Conservation (phyloP, 2,888 invertebrate genomes). For the Lapara coniferarum region DNA sequence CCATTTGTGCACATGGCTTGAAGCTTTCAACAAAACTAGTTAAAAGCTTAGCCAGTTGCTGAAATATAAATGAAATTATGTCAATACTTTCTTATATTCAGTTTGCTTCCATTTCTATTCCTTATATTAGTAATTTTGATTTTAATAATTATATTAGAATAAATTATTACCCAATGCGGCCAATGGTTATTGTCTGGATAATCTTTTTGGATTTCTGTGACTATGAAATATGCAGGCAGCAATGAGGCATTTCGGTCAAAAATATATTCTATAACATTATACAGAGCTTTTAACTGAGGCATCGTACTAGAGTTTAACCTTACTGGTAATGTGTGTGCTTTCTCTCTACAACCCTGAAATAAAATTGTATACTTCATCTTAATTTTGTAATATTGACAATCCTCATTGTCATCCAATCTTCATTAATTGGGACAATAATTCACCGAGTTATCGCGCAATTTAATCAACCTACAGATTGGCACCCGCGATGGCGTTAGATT, state of each 20-base stretch:
- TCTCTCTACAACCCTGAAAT: constrained; percentile 91
- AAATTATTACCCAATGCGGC: constrained; percentile 93
- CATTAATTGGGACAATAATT: no score
- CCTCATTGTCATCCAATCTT: no score
- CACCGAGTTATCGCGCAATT: no score
- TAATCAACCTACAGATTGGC: no score
- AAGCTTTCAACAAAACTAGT: constrained; percentile 97
- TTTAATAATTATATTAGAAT: neutral
- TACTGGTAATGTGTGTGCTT: constrained; percentile 91
- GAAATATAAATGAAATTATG: constrained; percentile 37
- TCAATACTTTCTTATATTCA: no score
- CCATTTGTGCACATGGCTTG: constrained; percentile 97
- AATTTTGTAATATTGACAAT: no score
- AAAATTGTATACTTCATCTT: neutral
- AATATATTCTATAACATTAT: constrained; percentile 93
- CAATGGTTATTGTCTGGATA: constrained; percentile 90
- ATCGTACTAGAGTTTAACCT: constrained; percentile 91
- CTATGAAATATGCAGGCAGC: constrained; percentile 96
- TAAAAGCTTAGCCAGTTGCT: constrained; percentile 93
- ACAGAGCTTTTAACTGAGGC: constrained; percentile 91
- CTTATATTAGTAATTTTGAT: neutral
- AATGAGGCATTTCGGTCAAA: constrained; percentile 96
- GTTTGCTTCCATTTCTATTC: no score
- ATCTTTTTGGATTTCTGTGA: constrained; percentile 96
- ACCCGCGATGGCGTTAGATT: no score